phyloP scores from a whole-genome alignment of 1,140 invertebrate genomes.

The Helicoverpa zea region DNA sequence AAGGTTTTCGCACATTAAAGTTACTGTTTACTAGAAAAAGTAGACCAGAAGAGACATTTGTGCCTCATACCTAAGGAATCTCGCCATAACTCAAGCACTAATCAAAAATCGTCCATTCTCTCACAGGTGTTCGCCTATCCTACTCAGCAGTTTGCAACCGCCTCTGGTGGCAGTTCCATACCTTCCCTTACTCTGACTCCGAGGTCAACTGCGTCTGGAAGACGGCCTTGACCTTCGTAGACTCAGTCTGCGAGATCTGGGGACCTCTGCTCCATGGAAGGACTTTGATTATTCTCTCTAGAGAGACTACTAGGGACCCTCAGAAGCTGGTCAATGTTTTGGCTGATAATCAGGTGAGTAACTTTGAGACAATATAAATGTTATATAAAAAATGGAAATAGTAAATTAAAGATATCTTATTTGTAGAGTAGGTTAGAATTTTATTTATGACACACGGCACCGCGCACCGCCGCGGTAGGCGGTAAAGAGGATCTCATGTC shows the following conservation, averaged over 20 bases:
- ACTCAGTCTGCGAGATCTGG: slow-evolving; percentile 95
- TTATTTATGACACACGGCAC: too few relatives aligned
- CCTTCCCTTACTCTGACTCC: slow-evolving; percentile 89
- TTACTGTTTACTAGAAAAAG: too few relatives aligned
- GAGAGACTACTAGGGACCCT: slow-evolving; percentile 91
- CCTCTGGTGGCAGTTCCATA: slow-evolving; percentile 94
- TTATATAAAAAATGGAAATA: too few relatives aligned
- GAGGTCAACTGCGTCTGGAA: slow-evolving; percentile 94
- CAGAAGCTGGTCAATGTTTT: slow-evolving; percentile 90
- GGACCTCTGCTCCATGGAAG: slow-evolving; percentile 92
- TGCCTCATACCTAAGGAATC: too few relatives aligned
- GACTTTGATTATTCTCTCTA: slow-evolving; percentile 91
- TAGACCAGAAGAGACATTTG: too few relatives aligned
- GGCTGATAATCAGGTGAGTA: slow-evolving; percentile 89
- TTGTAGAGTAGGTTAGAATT: too few relatives aligned
- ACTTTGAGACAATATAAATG: background rate
- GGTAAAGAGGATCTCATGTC: too few relatives aligned
- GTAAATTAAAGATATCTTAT: too few relatives aligned
- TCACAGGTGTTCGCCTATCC: slow-evolving; percentile 91
- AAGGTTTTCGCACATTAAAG: too few relatives aligned
- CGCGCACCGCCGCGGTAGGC: too few relatives aligned
- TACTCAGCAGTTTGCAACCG: slow-evolving; percentile 94
- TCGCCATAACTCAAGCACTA: background rate
- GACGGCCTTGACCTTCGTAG: slow-evolving; percentile 95
- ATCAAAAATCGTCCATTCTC: slow-evolving; percentile 23